A percentile compares a stretch with the other conserved stretches of the same genome.
These are phyloP conservation scores for Rhagonycha fulva DNA, from an alignment of 2,888 invertebrate species.

Conservation along the genomic window DNA sequence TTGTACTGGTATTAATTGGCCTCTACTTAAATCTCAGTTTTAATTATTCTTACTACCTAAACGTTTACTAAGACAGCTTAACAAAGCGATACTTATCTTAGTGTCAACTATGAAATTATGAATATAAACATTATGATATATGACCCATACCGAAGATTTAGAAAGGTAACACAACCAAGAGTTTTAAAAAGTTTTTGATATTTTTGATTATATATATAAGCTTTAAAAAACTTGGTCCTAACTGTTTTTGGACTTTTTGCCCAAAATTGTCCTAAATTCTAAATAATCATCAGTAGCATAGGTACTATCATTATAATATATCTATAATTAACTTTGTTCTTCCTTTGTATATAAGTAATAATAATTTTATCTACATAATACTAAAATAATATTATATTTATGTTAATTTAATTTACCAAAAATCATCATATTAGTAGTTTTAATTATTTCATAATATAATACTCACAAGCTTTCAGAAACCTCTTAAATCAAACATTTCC, in stretches of 20 bases:
- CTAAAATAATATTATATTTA: no score
- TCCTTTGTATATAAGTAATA: no score
- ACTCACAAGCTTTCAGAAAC: background rate
- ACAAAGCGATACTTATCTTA: background rate
- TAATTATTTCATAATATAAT: background rate
- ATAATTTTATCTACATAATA: no score
- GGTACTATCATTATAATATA: no score
- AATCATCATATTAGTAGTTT: background rate
- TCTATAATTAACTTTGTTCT: no score
- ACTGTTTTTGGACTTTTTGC: no score
- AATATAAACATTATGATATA: background rate
- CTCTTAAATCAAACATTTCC: constrained; percentile 25
- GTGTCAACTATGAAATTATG: background rate
- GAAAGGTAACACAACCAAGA: background rate
- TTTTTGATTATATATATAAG: no score
- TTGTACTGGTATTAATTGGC: background rate
- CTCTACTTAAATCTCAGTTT: background rate
- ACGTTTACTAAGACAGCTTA: background rate
- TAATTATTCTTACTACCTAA: background rate
- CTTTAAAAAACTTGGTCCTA: no score
- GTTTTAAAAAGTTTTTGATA: no score
- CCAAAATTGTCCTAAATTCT: no score
- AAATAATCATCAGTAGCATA: no score
- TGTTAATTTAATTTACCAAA: background rate
- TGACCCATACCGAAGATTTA: background rate